Evolutionary conservation across 2,888 invertebrate genomes (phyloP), one percentile per base, ranked within the genome.

Genomic region (Aphidius colemani): DNA sequence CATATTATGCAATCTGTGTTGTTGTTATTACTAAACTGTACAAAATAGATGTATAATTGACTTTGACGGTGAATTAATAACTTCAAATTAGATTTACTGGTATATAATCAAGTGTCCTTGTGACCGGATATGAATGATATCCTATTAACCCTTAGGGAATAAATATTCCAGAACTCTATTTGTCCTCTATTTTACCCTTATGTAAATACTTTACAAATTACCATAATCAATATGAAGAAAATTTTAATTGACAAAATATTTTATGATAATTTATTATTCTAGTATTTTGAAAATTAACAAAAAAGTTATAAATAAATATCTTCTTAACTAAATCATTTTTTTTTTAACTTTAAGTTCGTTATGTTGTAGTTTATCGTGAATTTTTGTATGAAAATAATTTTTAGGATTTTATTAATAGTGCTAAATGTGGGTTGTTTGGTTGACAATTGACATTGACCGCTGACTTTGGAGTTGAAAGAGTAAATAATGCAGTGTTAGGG

Each of bases 311-410:
- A 18, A 18, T 18, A 18, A 18, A 18, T 18, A 18, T 18, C 13
- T n/a, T n/a, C n/a, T n/a, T n/a, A n/a, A n/a, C n/a, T n/a, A n/a
- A n/a, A n/a, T n/a, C n/a, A n/a, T n/a, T n/a, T 18, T 18, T 18
- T 18, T 18, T 18, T 18, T 1, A 1, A 18, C 13, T 18, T 18
- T 2, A 18, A 18, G 1, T n/a, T n/a, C n/a, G 13, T 18, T 18
- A 18, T 2, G 2, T 18, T 18, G 13, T 18, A 18, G 1, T 18
- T 18, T 2, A 1, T 18, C 13, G 13, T 30, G 2, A 30, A 30
- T 30, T 5, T 4, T 77, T 77, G 76, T 77, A 75, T 75, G 75
- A 75, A 72, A 72, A 48, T 59, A 18, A 50, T 41, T 51, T 43
- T 59, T 45, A 9, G 43, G 18, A 49, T 9, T 41, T 44, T 11